Percentiles rank a stretch among this genome's conserved stretches.
Conservation (phyloP, 2,888 invertebrate species). For the Drosophila ustulata region DNA sequence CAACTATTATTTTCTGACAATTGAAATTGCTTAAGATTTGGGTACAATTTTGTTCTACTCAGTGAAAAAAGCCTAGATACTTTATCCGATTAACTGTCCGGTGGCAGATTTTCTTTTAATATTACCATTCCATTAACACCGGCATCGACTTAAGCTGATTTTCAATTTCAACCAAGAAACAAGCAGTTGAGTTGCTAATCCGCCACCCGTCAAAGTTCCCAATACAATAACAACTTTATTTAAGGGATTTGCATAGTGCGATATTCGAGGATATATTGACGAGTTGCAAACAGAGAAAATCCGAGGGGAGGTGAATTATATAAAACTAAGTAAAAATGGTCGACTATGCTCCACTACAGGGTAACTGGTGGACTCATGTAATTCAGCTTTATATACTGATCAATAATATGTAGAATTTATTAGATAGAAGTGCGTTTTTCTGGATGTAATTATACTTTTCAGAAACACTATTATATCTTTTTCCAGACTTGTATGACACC, state of each 20-base stretch:
- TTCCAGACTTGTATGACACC: no score
- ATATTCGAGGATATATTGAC: constrained; percentile 48
- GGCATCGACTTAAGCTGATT: constrained; percentile 63
- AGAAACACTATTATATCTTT: no score
- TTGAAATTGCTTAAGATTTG: constrained; percentile 5
- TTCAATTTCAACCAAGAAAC: constrained; percentile 34
- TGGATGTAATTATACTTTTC: no score
- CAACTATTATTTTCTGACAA: neutral
- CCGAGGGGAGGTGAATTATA: no score
- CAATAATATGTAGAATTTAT: no score
- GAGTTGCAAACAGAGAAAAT: neutral
- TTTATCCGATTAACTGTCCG: constrained; percentile 50
- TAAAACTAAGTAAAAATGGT: neutral
- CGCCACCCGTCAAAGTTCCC: constrained; percentile 38
- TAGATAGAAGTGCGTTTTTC: no score
- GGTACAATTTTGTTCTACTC: constrained; percentile 15
- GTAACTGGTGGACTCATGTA: no score
- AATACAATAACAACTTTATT: constrained; percentile 69
- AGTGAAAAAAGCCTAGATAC: constrained; percentile 12
- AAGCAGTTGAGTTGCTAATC: constrained; percentile 33
- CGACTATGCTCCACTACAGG: no score
- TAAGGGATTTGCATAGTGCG: constrained; percentile 76
- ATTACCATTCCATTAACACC: constrained; percentile 57
- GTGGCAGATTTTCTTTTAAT: neutral
- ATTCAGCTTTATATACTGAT: no score